These are phyloP conservation scores for Caenorhabditis macrosperma DNA, from an alignment of 2,888 invertebrate species.

Conservation along the genomic window DNA sequence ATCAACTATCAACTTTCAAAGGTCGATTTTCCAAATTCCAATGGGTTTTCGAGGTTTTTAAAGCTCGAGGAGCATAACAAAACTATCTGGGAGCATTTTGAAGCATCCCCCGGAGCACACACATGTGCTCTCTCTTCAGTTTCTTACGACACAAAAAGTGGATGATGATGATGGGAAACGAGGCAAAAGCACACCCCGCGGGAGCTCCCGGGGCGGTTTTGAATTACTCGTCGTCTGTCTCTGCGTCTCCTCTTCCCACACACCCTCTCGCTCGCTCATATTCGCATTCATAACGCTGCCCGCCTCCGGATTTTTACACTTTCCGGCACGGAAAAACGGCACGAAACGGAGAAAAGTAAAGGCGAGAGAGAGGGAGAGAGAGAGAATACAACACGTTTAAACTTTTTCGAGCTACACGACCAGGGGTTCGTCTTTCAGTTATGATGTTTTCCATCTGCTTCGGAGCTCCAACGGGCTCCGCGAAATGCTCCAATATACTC, in stretches of 20 bases:
- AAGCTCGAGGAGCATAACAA: no score
- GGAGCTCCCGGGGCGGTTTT: not conserved
- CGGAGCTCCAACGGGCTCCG: no score
- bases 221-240: not conserved
- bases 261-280: not conserved
- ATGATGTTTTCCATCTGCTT: constrained; percentile 2
- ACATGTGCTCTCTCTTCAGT: not conserved
- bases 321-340: not conserved
- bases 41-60: no score
- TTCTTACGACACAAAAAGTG: not conserved
- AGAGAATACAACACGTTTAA: constrained; percentile 24
- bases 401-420: constrained; percentile 16
- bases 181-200: no score
- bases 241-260: not conserved
- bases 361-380: not conserved
- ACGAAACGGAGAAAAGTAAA: not conserved
- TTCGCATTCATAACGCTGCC: not conserved
- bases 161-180: not conserved
- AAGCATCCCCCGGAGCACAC: not conserved
- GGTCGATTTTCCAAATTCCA: no score
- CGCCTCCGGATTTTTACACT: constrained; percentile 14
- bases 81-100: no score
- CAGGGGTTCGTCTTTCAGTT: not conserved
- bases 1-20: no score
- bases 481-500: no score